These are phyloP conservation scores for Rhyacophila brunnea DNA, from an alignment of 1,140 invertebrate species.

Conservation along the genomic window DNA sequence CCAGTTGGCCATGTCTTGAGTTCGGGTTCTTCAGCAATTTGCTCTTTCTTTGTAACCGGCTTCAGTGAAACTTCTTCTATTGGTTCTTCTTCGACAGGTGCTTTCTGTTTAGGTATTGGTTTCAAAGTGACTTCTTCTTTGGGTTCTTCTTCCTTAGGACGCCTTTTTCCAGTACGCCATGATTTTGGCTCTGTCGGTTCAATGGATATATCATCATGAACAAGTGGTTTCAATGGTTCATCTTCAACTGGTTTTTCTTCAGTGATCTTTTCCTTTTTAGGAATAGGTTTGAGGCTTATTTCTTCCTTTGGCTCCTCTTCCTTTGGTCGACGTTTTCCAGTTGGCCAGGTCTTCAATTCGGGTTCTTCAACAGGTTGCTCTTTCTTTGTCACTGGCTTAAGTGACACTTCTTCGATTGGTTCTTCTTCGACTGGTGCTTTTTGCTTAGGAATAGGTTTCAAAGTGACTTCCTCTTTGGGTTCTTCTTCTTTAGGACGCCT, in stretches of 20 bases:
- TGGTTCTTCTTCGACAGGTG: constrained; percentile 45
- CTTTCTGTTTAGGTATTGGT: constrained; percentile 32
- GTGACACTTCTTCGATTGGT: constrained; percentile 40
- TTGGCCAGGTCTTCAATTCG: constrained; percentile 43
- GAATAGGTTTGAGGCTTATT: constrained; percentile 44
- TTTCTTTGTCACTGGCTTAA: constrained; percentile 40
- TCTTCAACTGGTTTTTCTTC: constrained; percentile 35
- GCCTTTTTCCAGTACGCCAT: constrained; percentile 46
- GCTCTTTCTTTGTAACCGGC: constrained; percentile 27
- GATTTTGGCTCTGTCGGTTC: constrained; percentile 43
- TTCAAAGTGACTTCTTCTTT: constrained; percentile 38
- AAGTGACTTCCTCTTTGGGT: constrained; percentile 39
- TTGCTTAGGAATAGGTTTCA: too few species aligned
- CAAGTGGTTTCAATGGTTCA: constrained; percentile 29
- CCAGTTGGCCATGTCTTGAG: constrained; percentile 47
- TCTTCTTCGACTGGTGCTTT: constrained; percentile 41
- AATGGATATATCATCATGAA: constrained; percentile 38
- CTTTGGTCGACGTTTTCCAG: constrained; percentile 43
- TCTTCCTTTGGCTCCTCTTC: constrained; percentile 43
- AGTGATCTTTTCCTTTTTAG: constrained; percentile 38
- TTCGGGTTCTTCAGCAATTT: constrained; percentile 43
- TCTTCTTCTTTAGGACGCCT: constrained; percentile 44
- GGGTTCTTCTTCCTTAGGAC: constrained; percentile 38
- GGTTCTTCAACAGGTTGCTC: constrained; percentile 36
- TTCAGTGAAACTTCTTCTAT: constrained; percentile 30